Base-by-base conservation (phyloP, 2,888 invertebrate species). In the Dryadula phaetusa region DNA sequence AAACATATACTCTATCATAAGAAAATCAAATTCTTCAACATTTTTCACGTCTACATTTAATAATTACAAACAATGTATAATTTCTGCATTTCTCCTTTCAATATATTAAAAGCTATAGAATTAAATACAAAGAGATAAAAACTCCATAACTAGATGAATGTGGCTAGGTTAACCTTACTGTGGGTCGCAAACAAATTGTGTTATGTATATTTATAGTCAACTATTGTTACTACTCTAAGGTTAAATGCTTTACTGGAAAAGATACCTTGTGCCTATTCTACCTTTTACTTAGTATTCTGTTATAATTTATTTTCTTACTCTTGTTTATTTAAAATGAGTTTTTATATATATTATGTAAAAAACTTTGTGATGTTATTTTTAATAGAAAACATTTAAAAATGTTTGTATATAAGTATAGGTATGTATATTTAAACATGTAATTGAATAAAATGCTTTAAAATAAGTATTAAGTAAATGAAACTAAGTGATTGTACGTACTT, bases 211-310 rank as follows among this genome's bases (percentile, higher is more conserved):
- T 49, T 49, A n/a, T 49, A 49, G 49, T 49, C 28, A 8, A 28
- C 28, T 49, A 28, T 49, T n/a, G n/a, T 49, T 28, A 49, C 25
- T 49, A 28, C 28, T 49, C 28, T 49, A 49, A 49, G 49, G 49
- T 28, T 28, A 49, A 49, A 25, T 28, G 49, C 14, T 49, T n/a
- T 49, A n/a, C 47, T 25, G 14, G 25, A 49, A 49, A 49, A 49
- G 49, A 56, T 47, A 68, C 68, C 68, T 68, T 68, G 68, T 44
- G 40, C 54, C 61, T 62, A 49, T 64, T 60, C 4, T 22, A 22
- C 40, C 42, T 28, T 49, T 40, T 22, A 40, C 34, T 32, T n/a
- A 22, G 28, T n/a, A 49, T 10, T 37, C 34, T 18, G n/a, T 60
- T 7, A 22, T 40, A 22, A 47, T 16, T 6, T 32, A 37, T 22